phyloP scores from a whole-genome alignment of 2,797 vertebrate species.

The Paramormyrops hopkinsi region DNA sequence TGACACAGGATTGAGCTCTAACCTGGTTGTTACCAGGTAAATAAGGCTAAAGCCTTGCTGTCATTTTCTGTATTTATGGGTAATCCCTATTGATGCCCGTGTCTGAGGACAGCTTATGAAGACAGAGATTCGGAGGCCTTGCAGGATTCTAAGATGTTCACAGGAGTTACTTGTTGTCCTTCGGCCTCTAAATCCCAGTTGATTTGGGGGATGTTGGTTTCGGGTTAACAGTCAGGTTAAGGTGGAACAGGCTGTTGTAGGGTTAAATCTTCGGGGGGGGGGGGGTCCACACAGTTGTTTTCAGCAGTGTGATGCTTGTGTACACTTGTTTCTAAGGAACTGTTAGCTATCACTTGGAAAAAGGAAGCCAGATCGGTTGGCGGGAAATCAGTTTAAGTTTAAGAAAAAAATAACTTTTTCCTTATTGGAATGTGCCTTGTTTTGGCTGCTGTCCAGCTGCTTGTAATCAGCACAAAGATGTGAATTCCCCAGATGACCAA shows the following conservation, averaged over 20 bases:
- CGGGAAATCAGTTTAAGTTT: not conserved
- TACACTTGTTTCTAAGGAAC: not conserved
- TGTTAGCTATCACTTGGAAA: not conserved
- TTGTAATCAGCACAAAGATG: not conserved
- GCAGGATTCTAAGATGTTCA: not conserved
- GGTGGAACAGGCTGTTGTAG: not conserved
- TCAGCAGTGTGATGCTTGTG: not conserved
- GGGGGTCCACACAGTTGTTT: not conserved
- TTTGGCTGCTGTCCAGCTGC: not conserved
- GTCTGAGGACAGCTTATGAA: not conserved
- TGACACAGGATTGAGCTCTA: not conserved
- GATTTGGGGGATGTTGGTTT: not conserved
- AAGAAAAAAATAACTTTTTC: not conserved
- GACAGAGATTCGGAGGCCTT: not conserved
- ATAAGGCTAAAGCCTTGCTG: not conserved
- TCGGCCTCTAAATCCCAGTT: not conserved
- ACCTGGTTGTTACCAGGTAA: not conserved
- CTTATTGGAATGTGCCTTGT: not conserved
- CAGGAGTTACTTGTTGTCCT: not conserved
- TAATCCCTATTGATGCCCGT: not conserved
- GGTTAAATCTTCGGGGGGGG: not conserved
- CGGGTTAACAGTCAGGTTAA: not conserved
- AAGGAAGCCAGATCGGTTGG: not conserved
- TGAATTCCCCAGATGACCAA: not conserved
- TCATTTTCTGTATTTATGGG: not conserved